Evolutionary conservation across 2,113 vertebrate species (phyloP), one percentile per base, ranked within the genome.

Genomic region (Phocoena sinus): DNA sequence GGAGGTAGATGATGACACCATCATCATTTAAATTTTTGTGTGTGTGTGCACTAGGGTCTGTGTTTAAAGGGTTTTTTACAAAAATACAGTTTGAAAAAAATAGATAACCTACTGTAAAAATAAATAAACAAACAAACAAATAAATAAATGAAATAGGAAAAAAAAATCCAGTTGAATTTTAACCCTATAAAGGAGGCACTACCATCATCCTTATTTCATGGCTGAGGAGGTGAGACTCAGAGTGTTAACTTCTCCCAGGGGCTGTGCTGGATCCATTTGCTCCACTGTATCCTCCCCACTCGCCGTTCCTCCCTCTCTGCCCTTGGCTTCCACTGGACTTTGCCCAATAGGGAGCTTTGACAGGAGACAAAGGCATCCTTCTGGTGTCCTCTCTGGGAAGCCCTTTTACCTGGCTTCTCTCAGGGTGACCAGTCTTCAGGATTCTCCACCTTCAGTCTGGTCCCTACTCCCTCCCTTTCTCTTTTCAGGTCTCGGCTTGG

Each of bases 391-490:
- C 7, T 31, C 41, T 38, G 17, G n/a, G 28, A 8, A 14, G 12
- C 21, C 13, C 26, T 7, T n/a, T 58, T 25, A 56, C 53, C 60
- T 21, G 31, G 41, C 41, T 50, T 23, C 53, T 67, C n/a, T 62
- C 74, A 31, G 17, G 67, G 50, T 10, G 13, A 26, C 3, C 33
- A n/a, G 38, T 23, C 56, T 11, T 1, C 2, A 28, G 3, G 26
- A 6, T 14, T 17, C 38, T 47, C 36, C 12, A 33, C 28, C 50
- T 38, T n/a, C 4, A 8, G 15, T 20, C 12, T 1, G 14, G n/a
- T 0, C 25, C 6, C 47, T 44, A 0, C 50, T 7, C 4, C 23
- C 4, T 44, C 6, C 1, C 7, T 3, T 31, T 47, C 0, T 5
- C 60, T 60, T 36, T 53, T 33, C 76, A 21, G 4, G 56, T 8